phyloP scores from a whole-genome alignment of 2,113 vertebrate species.

The Motacilla tschutschensis region DNA sequence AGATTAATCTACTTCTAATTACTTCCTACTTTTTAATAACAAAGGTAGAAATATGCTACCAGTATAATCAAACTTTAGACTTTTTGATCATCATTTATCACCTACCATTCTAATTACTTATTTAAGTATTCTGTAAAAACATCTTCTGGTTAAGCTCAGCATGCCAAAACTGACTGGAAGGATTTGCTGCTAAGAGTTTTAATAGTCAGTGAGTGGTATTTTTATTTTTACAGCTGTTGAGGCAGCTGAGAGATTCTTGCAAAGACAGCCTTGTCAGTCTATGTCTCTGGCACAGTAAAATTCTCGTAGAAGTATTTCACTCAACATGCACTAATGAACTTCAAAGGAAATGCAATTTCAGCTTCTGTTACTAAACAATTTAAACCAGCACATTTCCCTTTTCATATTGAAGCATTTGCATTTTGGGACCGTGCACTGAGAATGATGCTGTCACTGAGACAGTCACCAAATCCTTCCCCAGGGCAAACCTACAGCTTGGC shows the following conservation, averaged over 20 bases:
- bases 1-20: background rate
- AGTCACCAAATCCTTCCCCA: background rate
- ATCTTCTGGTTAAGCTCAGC: background rate
- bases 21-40: background rate
- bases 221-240: slow-evolving; percentile 56
- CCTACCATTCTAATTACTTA: background rate
- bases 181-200: background rate
- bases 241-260: background rate
- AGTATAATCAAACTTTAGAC: background rate
- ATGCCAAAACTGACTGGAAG: background rate
- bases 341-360: background rate
- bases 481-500: background rate
- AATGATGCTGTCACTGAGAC: background rate
- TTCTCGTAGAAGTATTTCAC: background rate
- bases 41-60: background rate
- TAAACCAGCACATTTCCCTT: background rate
- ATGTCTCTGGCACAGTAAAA: background rate
- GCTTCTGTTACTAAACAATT: background rate
- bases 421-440: background rate
- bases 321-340: background rate
- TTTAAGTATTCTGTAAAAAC: background rate
- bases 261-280: background rate
- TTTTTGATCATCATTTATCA: background rate
- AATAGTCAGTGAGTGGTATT: background rate
- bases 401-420: background rate